A percentile compares a stretch with the other conserved stretches of the same genome.
phyloP scores from a whole-genome alignment of 2,888 invertebrate genomes.

The Metellina segmentata region DNA sequence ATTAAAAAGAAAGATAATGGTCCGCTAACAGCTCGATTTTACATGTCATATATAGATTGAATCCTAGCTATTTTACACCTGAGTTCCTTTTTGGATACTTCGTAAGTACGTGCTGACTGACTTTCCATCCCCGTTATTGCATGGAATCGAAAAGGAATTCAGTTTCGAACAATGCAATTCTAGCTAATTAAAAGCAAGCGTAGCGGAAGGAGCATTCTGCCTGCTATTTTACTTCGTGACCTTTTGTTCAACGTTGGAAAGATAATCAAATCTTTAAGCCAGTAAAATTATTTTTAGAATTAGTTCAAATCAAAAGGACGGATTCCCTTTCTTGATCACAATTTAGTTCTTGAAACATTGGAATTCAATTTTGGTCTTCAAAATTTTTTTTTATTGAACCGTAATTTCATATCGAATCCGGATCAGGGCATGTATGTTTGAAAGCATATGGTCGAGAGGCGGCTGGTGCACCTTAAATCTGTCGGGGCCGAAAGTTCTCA shows the following conservation, averaged over 20 bases:
- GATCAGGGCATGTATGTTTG: too few species aligned
- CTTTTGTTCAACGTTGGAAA: background rate
- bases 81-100: background rate
- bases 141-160: background rate
- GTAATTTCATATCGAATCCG: too few species aligned
- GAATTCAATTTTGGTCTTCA: too few species aligned
- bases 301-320: background rate
- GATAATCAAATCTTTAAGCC: background rate
- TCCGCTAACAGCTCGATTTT: background rate
- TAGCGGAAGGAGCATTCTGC: background rate
- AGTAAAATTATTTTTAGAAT: background rate
- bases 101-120: background rate
- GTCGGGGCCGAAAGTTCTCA: too few species aligned
- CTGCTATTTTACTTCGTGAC: background rate
- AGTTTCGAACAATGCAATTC: background rate
- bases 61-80: background rate
- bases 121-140: background rate
- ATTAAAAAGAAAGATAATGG: background rate
- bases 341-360: too few species aligned
- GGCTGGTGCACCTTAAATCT: too few species aligned
- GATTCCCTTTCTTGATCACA: background rate
- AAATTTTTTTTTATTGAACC: too few species aligned
- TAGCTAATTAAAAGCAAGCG: background rate
- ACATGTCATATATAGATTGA: background rate
- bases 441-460: too few species aligned